Base-by-base conservation (phyloP, 2,113 vertebrate species). In the Laticauda colubrina region DNA sequence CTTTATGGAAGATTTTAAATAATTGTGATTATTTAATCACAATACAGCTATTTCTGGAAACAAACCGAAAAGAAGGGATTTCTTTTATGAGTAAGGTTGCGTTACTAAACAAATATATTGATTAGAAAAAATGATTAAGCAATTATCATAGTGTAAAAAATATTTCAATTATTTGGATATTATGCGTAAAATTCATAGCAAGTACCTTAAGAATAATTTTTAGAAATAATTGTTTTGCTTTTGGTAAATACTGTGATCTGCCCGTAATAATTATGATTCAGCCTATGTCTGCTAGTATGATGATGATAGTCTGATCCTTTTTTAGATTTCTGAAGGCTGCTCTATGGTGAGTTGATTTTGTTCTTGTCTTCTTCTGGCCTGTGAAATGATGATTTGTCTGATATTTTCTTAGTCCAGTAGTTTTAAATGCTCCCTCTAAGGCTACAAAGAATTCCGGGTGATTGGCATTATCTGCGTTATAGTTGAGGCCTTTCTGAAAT, bases 1-100 rank as follows among this genome's bases (percentile, higher is more conserved):
- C 89, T 94, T 95, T 95, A 94, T 93, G 93, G 93, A 90, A 92
- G 21, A 1, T 8, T 96, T 95, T 86, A 95, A 93, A 87, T 94
- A 91, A 48, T 91, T 91, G 64, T 89, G 81, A 91, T 92, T 88
- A 95, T 93, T 95, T 94, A 94, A 89, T 92, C 88, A 81, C 92
- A 94, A 96, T 86, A 92, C 95, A 96, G 34, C 54, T 94, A 45
- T 51, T 24, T 87, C 23, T 88, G 45, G 91, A 89, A 64, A 0
- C 0, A 12, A 21, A 39, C 54, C 21, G 69, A 87, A 64, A 61
- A 34, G 89, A 53, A 45, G 88, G 14, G 53, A 69, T 21, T 64
- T 81, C 12, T 14, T 90, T 57, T 89, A 12, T 20, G 20, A 61
- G 3, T 59, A 59, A 26, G 15, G 24, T 26, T 48, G 8, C 5